A percentile compares a stretch with the other conserved stretches of the same genome.
phyloP scores from a whole-genome alignment of 2,888 invertebrate species.

The Temnothorax unifasciatus region DNA sequence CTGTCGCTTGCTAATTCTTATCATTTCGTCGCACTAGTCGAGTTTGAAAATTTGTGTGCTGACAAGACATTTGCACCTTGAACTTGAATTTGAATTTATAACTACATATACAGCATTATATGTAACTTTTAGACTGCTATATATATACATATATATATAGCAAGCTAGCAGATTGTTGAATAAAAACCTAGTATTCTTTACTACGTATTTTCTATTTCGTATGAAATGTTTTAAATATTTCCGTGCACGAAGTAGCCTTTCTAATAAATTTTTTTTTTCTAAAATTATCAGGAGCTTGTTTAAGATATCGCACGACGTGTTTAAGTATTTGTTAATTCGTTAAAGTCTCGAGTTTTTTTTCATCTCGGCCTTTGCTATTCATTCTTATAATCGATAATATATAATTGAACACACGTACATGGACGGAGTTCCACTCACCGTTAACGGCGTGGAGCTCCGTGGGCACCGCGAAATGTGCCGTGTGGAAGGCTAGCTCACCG shows the following conservation, averaged over 20 bases:
- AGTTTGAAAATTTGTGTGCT: constrained; percentile 3
- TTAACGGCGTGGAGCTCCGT: constrained; percentile 82
- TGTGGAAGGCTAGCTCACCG: constrained; percentile 81
- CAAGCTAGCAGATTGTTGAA: not conserved
- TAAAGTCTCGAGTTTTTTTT: not conserved
- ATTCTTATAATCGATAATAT: not conserved
- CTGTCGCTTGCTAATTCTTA: constrained; percentile 22
- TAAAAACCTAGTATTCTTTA: not conserved
- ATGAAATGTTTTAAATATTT: not conserved
- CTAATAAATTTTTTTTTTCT: not conserved
- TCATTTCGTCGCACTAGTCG: not conserved
- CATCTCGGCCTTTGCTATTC: not conserved
- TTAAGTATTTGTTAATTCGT: not conserved
- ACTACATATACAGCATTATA: not conserved
- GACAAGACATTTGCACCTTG: not conserved
- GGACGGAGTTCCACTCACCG: constrained; percentile 77
- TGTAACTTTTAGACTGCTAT: not conserved
- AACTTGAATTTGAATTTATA: not conserved
- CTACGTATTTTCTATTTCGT: not conserved
- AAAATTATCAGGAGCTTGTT: not conserved
- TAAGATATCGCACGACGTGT: not conserved
- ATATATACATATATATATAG: no score
- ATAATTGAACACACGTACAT: not conserved
- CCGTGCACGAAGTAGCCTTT: not conserved
- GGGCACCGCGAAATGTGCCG: constrained; percentile 81